phyloP scores from a whole-genome alignment of 92 coral and sea anemone genomes.

The Bergia puertoricense region DNA sequence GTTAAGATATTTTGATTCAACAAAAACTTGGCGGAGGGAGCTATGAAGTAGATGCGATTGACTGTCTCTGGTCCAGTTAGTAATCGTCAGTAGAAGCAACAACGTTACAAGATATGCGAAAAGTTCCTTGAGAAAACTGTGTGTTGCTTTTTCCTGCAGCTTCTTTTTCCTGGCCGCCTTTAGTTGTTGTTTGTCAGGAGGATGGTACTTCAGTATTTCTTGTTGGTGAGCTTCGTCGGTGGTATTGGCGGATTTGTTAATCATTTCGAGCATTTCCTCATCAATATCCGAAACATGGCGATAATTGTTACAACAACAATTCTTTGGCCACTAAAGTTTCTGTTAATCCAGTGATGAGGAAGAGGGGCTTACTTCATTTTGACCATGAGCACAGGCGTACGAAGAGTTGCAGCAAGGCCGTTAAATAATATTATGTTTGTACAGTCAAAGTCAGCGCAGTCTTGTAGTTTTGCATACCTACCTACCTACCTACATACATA shows the following conservation, averaged over 20 bases:
- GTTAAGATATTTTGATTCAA: background rate
- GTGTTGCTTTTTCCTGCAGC: conserved; percentile 34
- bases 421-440: too few relatives aligned
- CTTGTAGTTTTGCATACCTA: too few relatives aligned
- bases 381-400: too few relatives aligned
- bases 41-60: conserved; percentile 56
- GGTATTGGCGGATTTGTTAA: conserved; percentile 5
- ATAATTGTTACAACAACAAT: background rate
- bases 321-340: background rate
- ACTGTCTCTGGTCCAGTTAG: conserved; percentile 58
- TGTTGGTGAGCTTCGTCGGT: background rate
- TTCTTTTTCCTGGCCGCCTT: conserved; percentile 44
- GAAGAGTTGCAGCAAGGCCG: too few relatives aligned
- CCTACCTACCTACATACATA: too few relatives aligned
- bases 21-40: conserved; percentile 38
- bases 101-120: conserved; percentile 53
- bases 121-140: conserved; percentile 53
- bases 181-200: conserved; percentile 49
- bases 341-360: background rate
- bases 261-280: background rate
- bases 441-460: too few relatives aligned
- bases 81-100: conserved; percentile 47
- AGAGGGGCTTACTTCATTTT: too few relatives aligned
- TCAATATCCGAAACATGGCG: background rate
- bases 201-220: conserved; percentile 31